Evolutionary conservation across 2,797 vertebrate genomes (phyloP).

Genomic region (Cyprinodon diabolis): DNA sequence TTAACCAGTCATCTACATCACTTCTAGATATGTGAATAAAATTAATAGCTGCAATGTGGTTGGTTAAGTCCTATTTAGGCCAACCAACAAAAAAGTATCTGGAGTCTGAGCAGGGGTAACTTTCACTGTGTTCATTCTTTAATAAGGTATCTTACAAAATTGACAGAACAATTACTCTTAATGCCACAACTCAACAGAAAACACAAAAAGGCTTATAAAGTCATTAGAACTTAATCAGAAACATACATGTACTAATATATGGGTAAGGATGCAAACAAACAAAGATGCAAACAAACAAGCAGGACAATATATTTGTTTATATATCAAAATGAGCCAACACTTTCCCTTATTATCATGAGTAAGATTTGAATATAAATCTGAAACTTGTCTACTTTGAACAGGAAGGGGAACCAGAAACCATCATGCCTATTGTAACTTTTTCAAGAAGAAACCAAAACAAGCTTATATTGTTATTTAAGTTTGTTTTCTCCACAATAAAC

Average conservation of each 20-base stretch:
- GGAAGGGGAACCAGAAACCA: slow-evolving; percentile 33
- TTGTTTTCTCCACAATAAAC: not conserved
- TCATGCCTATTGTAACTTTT: not conserved
- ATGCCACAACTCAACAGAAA: not conserved
- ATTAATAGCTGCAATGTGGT: too few relatives aligned
- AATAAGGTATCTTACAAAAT: not conserved
- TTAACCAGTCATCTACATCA: not conserved
- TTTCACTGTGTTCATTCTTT: not conserved
- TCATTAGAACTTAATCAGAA: not conserved
- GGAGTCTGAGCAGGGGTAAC: not conserved
- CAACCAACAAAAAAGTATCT: not conserved
- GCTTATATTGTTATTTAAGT: not conserved
- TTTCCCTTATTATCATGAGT: not conserved
- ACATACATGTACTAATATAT: not conserved
- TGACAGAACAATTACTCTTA: not conserved
- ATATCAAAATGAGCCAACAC: not conserved
- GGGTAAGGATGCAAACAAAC: too few relatives aligned
- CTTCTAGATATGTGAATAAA: not conserved
- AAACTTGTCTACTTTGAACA: not conserved
- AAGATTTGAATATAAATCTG: not conserved
- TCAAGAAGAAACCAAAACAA: not conserved
- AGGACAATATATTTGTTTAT: not conserved
- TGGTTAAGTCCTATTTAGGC: not conserved
- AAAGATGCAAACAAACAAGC: too few relatives aligned
- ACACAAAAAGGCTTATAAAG: not conserved